Evolutionary conservation across 2,113 vertebrate species (phyloP).

Genomic region (Xenopus laevis): DNA sequence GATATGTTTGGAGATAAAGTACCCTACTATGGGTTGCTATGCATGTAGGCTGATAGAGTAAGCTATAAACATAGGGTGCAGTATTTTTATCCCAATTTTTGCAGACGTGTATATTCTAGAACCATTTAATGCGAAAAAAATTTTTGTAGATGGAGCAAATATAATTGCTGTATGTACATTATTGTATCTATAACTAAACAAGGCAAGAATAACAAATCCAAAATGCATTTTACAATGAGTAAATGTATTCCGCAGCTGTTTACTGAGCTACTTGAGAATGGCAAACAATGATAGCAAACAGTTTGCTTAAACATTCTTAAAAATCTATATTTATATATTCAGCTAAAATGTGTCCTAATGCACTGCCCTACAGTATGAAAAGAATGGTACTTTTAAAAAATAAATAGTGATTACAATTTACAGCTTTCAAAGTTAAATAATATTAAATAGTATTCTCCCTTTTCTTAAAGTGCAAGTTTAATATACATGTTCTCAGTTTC

Average conservation of each 20-base stretch:
- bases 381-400: slow-evolving; percentile 1
- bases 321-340: slow-evolving; percentile 10
- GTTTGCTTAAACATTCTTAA: neutral
- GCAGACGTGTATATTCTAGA: too few relatives aligned
- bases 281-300: neutral
- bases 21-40: too few relatives aligned
- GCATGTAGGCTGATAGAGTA: too few relatives aligned
- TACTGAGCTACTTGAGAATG: neutral
- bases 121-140: too few relatives aligned
- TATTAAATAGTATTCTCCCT: neutral
- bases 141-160: too few relatives aligned
- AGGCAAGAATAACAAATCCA: too few relatives aligned
- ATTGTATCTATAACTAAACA: too few relatives aligned
- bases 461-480: neutral
- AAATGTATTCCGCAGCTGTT: neutral
- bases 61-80: too few relatives aligned
- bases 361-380: neutral
- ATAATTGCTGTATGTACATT: too few relatives aligned
- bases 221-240: too few relatives aligned
- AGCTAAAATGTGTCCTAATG: neutral
- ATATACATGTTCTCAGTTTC: neutral
- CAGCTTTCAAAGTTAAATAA: neutral
- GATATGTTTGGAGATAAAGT: too few relatives aligned
- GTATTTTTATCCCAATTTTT: too few relatives aligned
- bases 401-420: slow-evolving; percentile 7